Evolutionary conservation across 2,113 vertebrate species (phyloP).

Genomic region (Chascanopsetta lugubris): DNA sequence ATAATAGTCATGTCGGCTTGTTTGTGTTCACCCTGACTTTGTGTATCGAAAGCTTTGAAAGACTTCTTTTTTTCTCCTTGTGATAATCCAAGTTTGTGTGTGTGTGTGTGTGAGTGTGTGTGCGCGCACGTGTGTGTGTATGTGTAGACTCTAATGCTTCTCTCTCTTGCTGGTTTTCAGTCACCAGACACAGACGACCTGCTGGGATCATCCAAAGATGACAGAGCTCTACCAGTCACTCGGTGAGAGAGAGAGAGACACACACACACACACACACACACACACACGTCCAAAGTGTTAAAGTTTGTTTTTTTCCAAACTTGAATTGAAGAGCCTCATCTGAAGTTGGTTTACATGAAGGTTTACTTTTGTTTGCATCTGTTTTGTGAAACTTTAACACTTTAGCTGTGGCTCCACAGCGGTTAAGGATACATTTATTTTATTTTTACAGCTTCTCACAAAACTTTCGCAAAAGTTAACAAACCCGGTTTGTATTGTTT

Average conservation of each 20-base stretch:
- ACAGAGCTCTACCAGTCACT: constrained; percentile 94
- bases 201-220: constrained; percentile 98
- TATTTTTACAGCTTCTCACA: too few relatives aligned
- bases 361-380: neutral
- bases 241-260: constrained; percentile 81
- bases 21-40: neutral
- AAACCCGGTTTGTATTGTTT: neutral
- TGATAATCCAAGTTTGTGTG: neutral
- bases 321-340: neutral
- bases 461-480: neutral
- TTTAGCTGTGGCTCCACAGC: neutral
- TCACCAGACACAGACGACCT: constrained; percentile 94
- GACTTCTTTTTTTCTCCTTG: constrained; percentile 1
- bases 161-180: constrained; percentile 72
- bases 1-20: constrained; percentile 4
- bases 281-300: neutral
- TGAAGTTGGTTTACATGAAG: neutral
- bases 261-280: neutral
- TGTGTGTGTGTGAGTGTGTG: neutral
- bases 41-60: neutral
- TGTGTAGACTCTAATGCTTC: constrained; percentile 23
- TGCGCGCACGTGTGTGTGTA: neutral
- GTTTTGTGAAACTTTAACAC: neutral
- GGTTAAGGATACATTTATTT: neutral
- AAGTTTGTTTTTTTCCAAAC: neutral